Percentiles rank a stretch among this genome's conserved stretches.
Conservation (phyloP, 2,113 vertebrate genomes). For the Cochlearius cochlearius region DNA sequence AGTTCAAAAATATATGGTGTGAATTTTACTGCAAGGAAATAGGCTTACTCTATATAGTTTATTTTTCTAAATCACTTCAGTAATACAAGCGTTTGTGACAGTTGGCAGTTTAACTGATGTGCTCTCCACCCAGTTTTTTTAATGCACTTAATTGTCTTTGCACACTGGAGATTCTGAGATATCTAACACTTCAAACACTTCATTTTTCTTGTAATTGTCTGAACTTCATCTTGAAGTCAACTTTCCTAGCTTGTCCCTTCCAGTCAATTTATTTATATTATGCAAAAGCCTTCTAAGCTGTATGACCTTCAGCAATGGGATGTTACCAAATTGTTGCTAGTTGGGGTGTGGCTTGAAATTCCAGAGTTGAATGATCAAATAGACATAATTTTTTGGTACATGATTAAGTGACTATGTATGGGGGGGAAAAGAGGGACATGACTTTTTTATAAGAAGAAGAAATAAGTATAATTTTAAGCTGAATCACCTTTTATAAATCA, state of each 20-base stretch:
- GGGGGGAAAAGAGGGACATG: fast-evolving
- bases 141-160: neutral
- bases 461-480: neutral
- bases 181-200: neutral
- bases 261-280: neutral
- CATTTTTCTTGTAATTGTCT: neutral
- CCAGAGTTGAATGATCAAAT: neutral
- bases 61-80: neutral
- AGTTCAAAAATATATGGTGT: neutral
- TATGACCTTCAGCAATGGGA: neutral
- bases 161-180: neutral
- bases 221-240: neutral
- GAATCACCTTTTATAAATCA: neutral
- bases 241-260: neutral
- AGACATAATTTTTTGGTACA: neutral
- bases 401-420: neutral
- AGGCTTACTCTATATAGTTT: neutral
- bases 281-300: neutral
- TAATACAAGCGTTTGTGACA: neutral
- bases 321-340: neutral
- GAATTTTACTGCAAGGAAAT: neutral
- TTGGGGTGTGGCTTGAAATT: neutral
- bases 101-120: neutral
- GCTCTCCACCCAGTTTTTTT: neutral
- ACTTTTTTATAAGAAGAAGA: neutral